phyloP scores from a whole-genome alignment of 2,113 vertebrate species.

The Alouatta palliata region DNA sequence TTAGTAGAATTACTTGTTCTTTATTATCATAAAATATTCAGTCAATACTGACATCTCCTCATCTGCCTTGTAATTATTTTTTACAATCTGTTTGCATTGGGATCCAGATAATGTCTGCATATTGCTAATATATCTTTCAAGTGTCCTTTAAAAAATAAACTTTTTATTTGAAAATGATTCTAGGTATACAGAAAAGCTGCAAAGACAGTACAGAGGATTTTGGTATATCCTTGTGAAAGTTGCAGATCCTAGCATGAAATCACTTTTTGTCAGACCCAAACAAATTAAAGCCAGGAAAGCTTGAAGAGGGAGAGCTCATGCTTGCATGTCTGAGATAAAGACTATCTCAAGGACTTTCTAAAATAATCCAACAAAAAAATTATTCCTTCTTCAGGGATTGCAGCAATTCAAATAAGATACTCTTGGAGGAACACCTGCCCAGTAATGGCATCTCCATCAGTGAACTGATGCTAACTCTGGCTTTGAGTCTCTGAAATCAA shows the following conservation, averaged over 20 bases:
- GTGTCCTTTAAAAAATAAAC: neutral
- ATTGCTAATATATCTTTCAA: neutral
- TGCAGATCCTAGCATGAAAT: neutral
- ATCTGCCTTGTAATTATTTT: neutral
- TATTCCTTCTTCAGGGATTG: neutral
- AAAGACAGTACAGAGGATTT: neutral
- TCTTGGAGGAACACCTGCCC: neutral
- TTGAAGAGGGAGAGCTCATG: neutral
- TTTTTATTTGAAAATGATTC: neutral
- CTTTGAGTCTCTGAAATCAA: neutral
- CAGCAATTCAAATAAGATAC: neutral
- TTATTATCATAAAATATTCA: neutral
- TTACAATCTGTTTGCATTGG: neutral
- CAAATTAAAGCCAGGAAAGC: neutral
- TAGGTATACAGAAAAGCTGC: neutral
- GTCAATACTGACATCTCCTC: neutral
- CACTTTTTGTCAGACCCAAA: neutral
- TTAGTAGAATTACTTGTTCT: neutral
- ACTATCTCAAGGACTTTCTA: neutral
- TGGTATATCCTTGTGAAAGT: neutral
- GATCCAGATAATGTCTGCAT: neutral
- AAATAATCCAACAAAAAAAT: neutral
- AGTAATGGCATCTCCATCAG: neutral
- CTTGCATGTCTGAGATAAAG: neutral
- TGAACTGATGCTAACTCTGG: neutral